Evolutionary conservation across 2,113 vertebrate genomes (phyloP), one percentile per base, ranked within the genome.

Genomic region (Thermophis baileyi): DNA sequence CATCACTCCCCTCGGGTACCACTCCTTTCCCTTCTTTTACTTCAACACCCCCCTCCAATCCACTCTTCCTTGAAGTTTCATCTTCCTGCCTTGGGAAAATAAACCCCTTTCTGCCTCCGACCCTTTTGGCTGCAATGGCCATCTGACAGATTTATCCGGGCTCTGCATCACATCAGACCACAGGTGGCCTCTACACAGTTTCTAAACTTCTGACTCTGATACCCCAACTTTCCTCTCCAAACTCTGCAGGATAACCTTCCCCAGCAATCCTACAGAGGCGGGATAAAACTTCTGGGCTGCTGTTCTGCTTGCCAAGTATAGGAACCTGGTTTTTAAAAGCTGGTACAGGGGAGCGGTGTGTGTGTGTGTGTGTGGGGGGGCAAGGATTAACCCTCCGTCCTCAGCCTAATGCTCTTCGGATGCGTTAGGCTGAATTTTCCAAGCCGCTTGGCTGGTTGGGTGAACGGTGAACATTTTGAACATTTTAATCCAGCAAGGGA

Each of bases 271-370:
- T 88, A 57, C 11, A 18, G 46, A 55, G 50, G 35, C 14, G 3
- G 54, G 69, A 89, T 89, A 40, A 92, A 85, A 60, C 20, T 11
- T 30, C 24, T 20, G n/a, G 88, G 46, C 53, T 5, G 10, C 51
- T 18, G 53, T 60, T 86, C 57, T 9, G 8, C 4, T 86, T 16
- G 53, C n/a, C 0, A 47, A 22, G 20, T 1, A 18, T 49, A 20
- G 35, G 35, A 55, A 85, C n/a, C 25, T 0, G 27, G 18, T 14
- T 63, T 40, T 50, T 60, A 3, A 63, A 87, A 87, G 18, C 6
- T 50, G 47, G 35, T 20, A 1, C 0, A 0, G 3, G 60, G n/a
- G 27, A 16, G n/a, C n/a, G n/a, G n/a, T n/a, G n/a, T n/a, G n/a
- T n/a, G n/a, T n/a, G n/a, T n/a, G n/a, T n/a, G n/a, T n/a, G n/a